Evolutionary conservation across 2,113 vertebrate species (phyloP).

Genomic region (Lynx canadensis): DNA sequence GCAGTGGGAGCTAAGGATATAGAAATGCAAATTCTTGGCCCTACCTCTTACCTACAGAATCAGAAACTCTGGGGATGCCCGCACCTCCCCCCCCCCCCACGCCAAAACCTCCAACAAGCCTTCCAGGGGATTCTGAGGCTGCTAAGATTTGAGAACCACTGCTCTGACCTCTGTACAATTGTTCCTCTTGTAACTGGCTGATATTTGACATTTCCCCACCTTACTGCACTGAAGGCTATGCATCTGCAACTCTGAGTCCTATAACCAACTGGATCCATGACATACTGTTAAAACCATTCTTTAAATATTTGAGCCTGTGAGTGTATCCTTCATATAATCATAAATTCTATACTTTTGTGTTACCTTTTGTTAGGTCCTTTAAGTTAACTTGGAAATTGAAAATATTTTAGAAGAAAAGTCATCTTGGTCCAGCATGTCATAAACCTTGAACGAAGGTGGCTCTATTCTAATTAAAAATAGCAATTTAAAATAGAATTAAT

Average conservation of each 20-base stretch:
- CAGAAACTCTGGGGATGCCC: background rate
- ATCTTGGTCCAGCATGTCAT: background rate
- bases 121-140: background rate
- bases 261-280: background rate
- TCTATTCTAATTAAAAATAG: conserved; percentile 11
- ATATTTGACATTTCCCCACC: background rate
- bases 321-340: background rate
- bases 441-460: background rate
- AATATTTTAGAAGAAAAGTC: background rate
- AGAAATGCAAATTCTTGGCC: background rate
- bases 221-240: background rate
- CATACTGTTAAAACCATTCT: background rate
- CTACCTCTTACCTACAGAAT: background rate
- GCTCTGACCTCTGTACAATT: background rate
- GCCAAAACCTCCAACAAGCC: background rate
- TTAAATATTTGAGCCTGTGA: background rate
- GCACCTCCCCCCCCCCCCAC: too few relatives aligned
- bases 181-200: background rate
- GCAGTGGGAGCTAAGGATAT: background rate
- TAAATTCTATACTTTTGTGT: background rate
- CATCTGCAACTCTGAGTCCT: background rate
- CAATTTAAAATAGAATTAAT: conserved; percentile 33
- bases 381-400: conserved; percentile 46
- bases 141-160: background rate
- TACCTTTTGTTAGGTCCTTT: background rate